Base-by-base conservation (phyloP, 2,797 vertebrate genomes). In the Threskiornis aethiopicus region DNA sequence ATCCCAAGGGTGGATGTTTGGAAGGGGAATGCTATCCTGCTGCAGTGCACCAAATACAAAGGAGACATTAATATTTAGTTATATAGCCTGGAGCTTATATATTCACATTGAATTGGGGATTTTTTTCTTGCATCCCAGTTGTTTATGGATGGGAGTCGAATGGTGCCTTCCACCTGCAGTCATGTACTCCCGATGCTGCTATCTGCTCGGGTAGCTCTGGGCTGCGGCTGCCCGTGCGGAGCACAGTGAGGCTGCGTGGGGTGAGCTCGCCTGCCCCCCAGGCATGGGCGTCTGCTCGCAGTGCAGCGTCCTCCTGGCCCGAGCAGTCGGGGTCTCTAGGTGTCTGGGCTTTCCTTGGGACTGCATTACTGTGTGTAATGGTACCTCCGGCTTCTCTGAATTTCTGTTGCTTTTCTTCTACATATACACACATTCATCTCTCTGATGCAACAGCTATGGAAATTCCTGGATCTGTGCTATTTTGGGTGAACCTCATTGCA, bases 161-260 rank as follows among this genome's bases (percentile, higher is more conserved):
- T 0, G 2, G 35, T 35, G 24, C n/a, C 13, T 70, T 37, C 46
- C 51, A 44, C 20, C 7, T 12, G 62, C 46, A 55, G 13, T 55
- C 24, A 3, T 1, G 28, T 7, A 16, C 15, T 20, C 26, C 31
- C 16, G 6, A 35, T 6, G 10, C n/a, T 29, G 41, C 18, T 16
- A 13, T 1, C 33, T 47, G 7, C n/a, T n/a, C 3, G 1, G 55
- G 59, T 6, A 49, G 37, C n/a, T n/a, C 33, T 1, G 10, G 49
- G 58, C 41, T 29, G 12, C 5, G 14, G 8, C 18, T 21, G 37
- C 52, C 37, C 18, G 35, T 19, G 58, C 4, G 11, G 59, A 61
- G 59, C 25, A 6, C 13, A 4, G 37, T 18, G 18, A 4, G 37
- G 25, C 26, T 41, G 37, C 17, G 6, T 13, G 37, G 5, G 9